Evolutionary conservation across 1,140 invertebrate species (phyloP).

Genomic region (Agraylea sexmaculata): DNA sequence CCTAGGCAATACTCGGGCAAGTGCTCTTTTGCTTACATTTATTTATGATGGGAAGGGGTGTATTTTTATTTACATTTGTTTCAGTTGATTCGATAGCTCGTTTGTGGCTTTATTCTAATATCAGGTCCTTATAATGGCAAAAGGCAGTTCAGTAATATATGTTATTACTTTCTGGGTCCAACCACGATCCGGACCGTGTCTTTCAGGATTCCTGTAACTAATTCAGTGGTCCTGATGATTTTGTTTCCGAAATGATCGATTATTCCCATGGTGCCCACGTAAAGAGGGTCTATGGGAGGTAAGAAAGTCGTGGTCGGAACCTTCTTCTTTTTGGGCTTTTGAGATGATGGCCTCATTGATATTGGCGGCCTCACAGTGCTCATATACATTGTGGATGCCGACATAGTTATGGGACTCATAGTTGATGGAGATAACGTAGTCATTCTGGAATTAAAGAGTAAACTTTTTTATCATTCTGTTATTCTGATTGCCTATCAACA

Average conservation of each 20-base stretch:
- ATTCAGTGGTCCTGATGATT: slow-evolving; percentile 37
- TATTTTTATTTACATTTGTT: too few species aligned
- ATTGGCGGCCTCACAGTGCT: not conserved
- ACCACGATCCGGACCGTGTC: slow-evolving; percentile 37
- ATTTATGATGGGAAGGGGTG: too few species aligned
- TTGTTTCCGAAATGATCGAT: slow-evolving; percentile 39
- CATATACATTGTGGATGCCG: too few species aligned
- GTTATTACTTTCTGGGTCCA: too few species aligned
- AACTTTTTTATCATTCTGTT: slow-evolving; percentile 1
- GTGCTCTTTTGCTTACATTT: too few species aligned
- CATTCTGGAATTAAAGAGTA: not conserved
- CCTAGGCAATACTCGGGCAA: too few species aligned
- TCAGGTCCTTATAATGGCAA: too few species aligned
- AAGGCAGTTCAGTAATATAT: too few species aligned
- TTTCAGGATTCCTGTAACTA: slow-evolving; percentile 34
- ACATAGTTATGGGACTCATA: not conserved
- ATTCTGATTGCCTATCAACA: slow-evolving; percentile 5
- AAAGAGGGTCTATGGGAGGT: slow-evolving; percentile 16
- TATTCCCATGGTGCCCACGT: slow-evolving; percentile 33
- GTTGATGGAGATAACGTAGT: slow-evolving; percentile 8
- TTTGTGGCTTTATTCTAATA: too few species aligned
- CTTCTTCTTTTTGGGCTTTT: not conserved
- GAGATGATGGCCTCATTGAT: not conserved
- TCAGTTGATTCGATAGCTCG: too few species aligned
- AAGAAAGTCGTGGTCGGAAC: not conserved